Base-by-base conservation (phyloP, 2,113 vertebrate genomes). In the Neoarius graeffei region DNA sequence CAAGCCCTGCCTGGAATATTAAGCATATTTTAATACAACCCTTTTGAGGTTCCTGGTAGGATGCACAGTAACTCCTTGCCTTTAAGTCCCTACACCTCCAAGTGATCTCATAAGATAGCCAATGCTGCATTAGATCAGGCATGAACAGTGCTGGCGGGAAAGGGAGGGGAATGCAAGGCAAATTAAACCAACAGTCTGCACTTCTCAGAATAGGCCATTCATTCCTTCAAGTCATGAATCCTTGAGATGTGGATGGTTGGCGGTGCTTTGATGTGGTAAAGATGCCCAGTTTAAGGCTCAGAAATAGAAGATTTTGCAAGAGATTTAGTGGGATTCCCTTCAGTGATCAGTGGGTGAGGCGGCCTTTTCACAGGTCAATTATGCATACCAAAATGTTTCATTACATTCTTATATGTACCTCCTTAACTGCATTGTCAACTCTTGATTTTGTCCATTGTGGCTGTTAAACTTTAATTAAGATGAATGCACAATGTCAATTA, bases 1-100 rank as follows among this genome's bases (percentile, higher is more conserved):
- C 96, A 95, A 95, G 91, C 91, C 92, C 94, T 94, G 94, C 95
- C 92, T 92, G 91, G 95, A 94, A 95, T 95, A 95, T 94, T 94
- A 94, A 95, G 93, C 92, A 82, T 90, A 92, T 94, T 94, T 95
- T 95, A 94, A 95, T 92, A 93, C 91, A 94, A 93, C 87, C 90
- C 93, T 94, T 96, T 94, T 92, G 93, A 95, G 93, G 93, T 93
- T 93, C 93, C 92, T 94, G 90, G 91, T 92, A 94, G 93, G 94
- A 95, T 94, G 94, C 93, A 88, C 92, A 89, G 91, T 93, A 94
- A 95, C 94, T 94, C 92, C 91, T 91, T 86, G 91, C 94, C 94
- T 94, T 95, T 92, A 94, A 94, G 94, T 94, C 94, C 88, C 91
- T 87, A 91, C 92, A 94, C 93, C 92, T 94, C 91, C 87, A 91